Evolutionary conservation across 2,888 invertebrate genomes (phyloP), one percentile per base, ranked within the genome.

Genomic region (Erynnis tages): DNA sequence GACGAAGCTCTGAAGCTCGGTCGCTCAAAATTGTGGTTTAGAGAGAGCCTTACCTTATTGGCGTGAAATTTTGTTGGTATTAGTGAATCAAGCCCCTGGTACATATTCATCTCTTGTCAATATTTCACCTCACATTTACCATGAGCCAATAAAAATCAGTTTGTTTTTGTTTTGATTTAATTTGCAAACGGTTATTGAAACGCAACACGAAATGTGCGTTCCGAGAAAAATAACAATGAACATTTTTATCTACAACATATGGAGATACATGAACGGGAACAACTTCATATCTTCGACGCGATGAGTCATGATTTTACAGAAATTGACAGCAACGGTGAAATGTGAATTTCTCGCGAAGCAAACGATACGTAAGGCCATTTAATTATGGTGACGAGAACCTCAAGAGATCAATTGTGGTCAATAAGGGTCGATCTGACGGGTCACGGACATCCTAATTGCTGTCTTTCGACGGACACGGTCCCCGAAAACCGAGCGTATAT

Each of bases 341-440:
- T 54, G 53, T 41, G 34, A 25, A 57, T 55, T 57, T 57, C 48
- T 54, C 43, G 35, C 50, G 27, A 7, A 14, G 7, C 43, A 34
- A 35, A 30, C 16, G 21, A 35, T 19, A 14, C 50, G 10, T 17
- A 17, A 37, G 41, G 29, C 41, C 13, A 37, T 43, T 25, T 27
- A 25, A 41, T 40, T 41, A 48, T 49, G 23, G 40, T 17, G 49
- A 41, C 17, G 64, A 71, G 80, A 82, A 30, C 80, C 77, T 72
- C 67, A 69, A 71, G 75, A 74, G 75, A 79, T 77, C 80, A 85
- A 87, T 85, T 86, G 62, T 77, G 77, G 77, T 78, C 79, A 82
- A 82, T 79, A 76, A 76, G 77, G 75, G 76, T 72, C 76, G 78
- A 71, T 72, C 73, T 67, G 73, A 68, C 63, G 69, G 86, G 86